Evolutionary conservation across 2,113 vertebrate species (phyloP), one percentile per base, ranked within the genome.

Genomic region (Grantiella picta): DNA sequence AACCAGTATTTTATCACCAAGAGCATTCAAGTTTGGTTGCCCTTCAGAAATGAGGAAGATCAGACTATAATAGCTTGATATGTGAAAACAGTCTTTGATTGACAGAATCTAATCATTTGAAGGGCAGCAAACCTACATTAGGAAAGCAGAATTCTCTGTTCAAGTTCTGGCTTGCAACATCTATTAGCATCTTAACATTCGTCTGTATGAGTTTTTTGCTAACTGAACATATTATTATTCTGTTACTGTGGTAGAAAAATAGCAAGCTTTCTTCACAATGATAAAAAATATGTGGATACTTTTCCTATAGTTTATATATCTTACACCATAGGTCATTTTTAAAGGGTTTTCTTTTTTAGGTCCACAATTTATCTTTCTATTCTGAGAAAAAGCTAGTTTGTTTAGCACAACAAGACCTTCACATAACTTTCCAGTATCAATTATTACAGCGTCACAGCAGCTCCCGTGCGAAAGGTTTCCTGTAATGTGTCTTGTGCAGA

Each of bases 71-170:
- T 96, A 96, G 96, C 76, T 96, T 97, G 97, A 96, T 92, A 97
- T 91, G 95, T 95, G 95, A 97, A 98, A 98, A 88, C 73, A 89
- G 86, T n/a, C 90, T 96, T 96, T 98, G 97, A 98, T 70, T 97
- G 98, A 98, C 97, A 98, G 97, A 96, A 97, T 98, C 95, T 97
- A 98, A 98, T 98, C 97, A 97, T 93, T 88, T 91, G 95, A 97
- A 96, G 94, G 94, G 95, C 96, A 97, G 95, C 85, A 97, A 97
- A 97, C 92, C 96, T 97, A 98, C 91, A 93, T 94, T 91, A 95
- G 83, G 90, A 97, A 97, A 95, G 94, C 66, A 90, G 95, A 92
- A 84, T 89, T 94, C 89, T 71, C 95, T 92, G 91, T 86, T 94
- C 97, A 96, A 87, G 91, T 97, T 97, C 94, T 89, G 64, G 75